phyloP scores from a whole-genome alignment of 2,113 vertebrate species.

The Erinaceus europaeus region DNA sequence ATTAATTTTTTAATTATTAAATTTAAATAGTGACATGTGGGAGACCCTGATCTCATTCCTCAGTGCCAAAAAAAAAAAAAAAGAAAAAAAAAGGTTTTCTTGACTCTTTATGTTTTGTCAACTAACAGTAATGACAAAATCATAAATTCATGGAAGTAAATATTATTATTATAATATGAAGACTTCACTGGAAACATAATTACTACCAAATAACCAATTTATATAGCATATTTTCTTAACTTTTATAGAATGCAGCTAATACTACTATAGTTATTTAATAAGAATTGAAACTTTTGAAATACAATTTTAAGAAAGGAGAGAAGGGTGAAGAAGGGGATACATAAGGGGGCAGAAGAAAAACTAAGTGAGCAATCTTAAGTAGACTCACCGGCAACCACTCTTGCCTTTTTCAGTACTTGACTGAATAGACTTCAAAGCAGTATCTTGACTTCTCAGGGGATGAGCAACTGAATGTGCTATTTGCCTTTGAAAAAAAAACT shows the following conservation, averaged over 20 bases:
- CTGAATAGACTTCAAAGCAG: constrained; percentile 35
- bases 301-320: not conserved
- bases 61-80: too few species aligned
- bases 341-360: not conserved
- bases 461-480: constrained; percentile 54
- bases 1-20: too few species aligned
- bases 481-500: constrained; percentile 75
- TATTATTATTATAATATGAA: not conserved
- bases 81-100: too few species aligned
- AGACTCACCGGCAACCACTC: constrained; percentile 76
- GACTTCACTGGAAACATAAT: constrained; percentile 4
- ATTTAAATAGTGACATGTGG: too few species aligned
- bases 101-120: not conserved
- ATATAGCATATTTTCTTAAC: not conserved
- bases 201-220: not conserved
- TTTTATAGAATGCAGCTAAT: constrained; percentile 33
- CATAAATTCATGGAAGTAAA: not conserved
- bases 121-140: not conserved
- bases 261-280: not conserved
- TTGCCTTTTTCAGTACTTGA: constrained; percentile 65
- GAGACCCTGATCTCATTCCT: too few species aligned
- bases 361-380: constrained; percentile 35
- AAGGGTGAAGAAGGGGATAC: not conserved
- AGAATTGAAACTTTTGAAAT: constrained; percentile 28
- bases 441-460: constrained; percentile 69